phyloP scores from a whole-genome alignment of 2,888 invertebrate genomes.

The Anarsia innoxiella region DNA sequence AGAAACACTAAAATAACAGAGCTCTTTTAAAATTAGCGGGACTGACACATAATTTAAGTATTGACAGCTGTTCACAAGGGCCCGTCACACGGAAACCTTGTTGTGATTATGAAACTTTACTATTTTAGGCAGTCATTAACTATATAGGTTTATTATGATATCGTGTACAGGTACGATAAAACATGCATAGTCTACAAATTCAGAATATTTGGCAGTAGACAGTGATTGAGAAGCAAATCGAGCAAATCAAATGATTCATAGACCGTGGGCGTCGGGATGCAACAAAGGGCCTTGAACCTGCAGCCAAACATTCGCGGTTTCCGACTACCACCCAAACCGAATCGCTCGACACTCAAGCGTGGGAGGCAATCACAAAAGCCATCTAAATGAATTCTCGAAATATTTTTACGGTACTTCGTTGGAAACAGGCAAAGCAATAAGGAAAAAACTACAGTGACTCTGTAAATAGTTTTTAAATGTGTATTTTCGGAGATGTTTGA shows the following conservation, averaged over 20 bases:
- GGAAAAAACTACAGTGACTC: too few relatives aligned
- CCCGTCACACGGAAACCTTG: too few relatives aligned
- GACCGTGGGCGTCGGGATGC: conserved; percentile 61
- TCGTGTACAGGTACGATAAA: too few relatives aligned
- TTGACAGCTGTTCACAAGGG: conserved; percentile 25
- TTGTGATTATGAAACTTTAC: too few relatives aligned
- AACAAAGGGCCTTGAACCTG: conserved; percentile 58
- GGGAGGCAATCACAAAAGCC: conserved; percentile 2
- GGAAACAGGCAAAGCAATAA: too few relatives aligned
- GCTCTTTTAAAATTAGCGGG: conserved; percentile 37
- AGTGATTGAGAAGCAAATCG: conserved; percentile 42
- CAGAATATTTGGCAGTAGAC: conserved; percentile 41
- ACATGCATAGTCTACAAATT: too few relatives aligned
- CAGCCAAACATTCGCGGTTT: conserved; percentile 24
- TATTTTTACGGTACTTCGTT: too few relatives aligned
- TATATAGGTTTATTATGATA: too few relatives aligned
- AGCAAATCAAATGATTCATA: conserved; percentile 52
- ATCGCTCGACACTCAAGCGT: conserved; percentile 4
- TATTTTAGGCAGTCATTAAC: too few relatives aligned
- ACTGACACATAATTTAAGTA: conserved; percentile 28
- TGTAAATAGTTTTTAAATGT: too few relatives aligned
- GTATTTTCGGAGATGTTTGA: background rate
- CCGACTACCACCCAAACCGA: background rate
- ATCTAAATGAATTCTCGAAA: conserved; percentile 3
- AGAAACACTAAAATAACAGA: conserved; percentile 54